phyloP scores from a whole-genome alignment of 2,888 invertebrate genomes.

The Lapara coniferarum region DNA sequence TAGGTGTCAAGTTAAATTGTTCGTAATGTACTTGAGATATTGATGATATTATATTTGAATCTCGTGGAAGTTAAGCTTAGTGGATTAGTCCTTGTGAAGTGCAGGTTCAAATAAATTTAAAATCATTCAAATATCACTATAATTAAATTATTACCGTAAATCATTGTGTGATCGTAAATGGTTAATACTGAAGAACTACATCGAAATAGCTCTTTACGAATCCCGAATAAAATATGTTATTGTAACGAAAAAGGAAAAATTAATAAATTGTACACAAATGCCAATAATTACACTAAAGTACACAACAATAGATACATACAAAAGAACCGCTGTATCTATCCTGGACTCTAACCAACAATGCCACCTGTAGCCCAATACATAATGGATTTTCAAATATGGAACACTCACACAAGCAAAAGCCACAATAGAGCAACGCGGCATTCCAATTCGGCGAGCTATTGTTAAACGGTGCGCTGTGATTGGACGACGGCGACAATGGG shows the following conservation, averaged over 20 bases:
- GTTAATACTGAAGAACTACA: no score
- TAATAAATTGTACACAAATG: background rate
- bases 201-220: no score
- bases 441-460: conserved; percentile 82
- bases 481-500: conserved; percentile 77
- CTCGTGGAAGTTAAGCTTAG: background rate
- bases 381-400: conserved; percentile 38
- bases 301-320: no score
- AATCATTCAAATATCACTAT: no score
- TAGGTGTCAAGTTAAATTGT: conserved; percentile 26
- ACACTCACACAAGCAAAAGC: conserved; percentile 42
- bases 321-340: no score
- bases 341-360: conserved; percentile 29
- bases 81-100: background rate
- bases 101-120: background rate
- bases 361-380: conserved; percentile 25
- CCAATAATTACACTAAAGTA: background rate
- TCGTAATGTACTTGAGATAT: conserved; percentile 9
- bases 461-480: conserved; percentile 68
- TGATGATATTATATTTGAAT: conserved; percentile 10
- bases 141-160: background rate
- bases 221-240: no score
- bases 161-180: background rate
- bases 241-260: no score
- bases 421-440: conserved; percentile 74